Evolutionary conservation across 2,113 vertebrate genomes (phyloP).

Genomic region (Cheilinus undulatus): DNA sequence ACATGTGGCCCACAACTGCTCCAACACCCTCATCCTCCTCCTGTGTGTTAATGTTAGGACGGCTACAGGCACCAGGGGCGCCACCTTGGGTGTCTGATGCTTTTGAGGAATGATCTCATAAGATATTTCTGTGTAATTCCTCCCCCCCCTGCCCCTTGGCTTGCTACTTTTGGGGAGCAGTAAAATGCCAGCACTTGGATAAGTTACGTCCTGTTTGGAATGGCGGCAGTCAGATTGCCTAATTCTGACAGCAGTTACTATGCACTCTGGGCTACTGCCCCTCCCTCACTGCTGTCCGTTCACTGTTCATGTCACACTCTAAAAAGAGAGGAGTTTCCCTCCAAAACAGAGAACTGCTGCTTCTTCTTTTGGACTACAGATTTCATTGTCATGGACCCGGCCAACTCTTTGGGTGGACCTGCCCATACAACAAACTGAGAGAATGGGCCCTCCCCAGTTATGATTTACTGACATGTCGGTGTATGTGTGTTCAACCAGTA

Average conservation of each 20-base stretch:
- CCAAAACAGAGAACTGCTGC: slow-evolving; percentile 22
- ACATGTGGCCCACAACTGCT: slow-evolving; percentile 61
- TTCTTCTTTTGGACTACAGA: slow-evolving; percentile 24
- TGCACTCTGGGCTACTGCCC: slow-evolving; percentile 40
- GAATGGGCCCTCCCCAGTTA: too few relatives aligned
- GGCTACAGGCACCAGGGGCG: slow-evolving; percentile 41
- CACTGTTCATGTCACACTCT: slow-evolving; percentile 5
- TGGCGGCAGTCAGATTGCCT: slow-evolving; percentile 71
- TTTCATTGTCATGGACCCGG: slow-evolving; percentile 18
- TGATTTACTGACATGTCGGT: too few relatives aligned
- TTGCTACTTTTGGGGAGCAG: slow-evolving; percentile 49
- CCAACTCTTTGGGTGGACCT: too few relatives aligned
- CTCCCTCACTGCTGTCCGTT: slow-evolving; percentile 17
- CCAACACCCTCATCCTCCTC: neutral
- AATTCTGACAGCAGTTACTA: slow-evolving; percentile 80
- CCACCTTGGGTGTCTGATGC: slow-evolving; percentile 38
- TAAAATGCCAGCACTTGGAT: slow-evolving; percentile 68
- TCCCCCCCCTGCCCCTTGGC: slow-evolving; percentile 30
- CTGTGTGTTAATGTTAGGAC: slow-evolving; percentile 38
- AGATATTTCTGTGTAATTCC: slow-evolving; percentile 67
- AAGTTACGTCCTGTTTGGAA: slow-evolving; percentile 68
- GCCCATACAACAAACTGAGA: too few relatives aligned
- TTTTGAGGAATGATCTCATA: slow-evolving; percentile 76
- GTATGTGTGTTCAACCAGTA: too few relatives aligned
- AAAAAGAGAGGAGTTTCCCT: slow-evolving; percentile 36